Evolutionary conservation across 1,140 invertebrate genomes (phyloP), one percentile per base, ranked within the genome.

Genomic region (Hylyphantes graminicola): DNA sequence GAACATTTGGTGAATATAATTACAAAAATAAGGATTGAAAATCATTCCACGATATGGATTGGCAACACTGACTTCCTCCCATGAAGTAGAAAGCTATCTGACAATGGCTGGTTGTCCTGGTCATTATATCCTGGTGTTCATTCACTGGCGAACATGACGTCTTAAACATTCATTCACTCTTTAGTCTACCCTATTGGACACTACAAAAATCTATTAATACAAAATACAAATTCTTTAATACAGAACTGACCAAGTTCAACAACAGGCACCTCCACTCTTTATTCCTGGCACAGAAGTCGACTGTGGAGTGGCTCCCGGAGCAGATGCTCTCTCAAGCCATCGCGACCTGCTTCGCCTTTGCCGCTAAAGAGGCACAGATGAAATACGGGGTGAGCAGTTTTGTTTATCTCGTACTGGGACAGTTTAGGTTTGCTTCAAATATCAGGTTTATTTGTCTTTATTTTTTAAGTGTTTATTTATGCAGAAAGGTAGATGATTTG

Each of bases 371-470:
- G 15, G 86, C 86, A 13, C 54, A 53, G 55, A 55, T 59, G 17
- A 65, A 74, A 65, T 86, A 86, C 86, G 86, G 86, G 11, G 86
- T 86, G 86, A 64, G 86, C 57, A 53, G 4, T 19, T 50, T 53
- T 70, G 59, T 48, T 3, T 17, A 17, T 17, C 75, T 50, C 7
- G 72, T 13, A 6, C 6, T 76, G 2, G 68, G 3, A 15, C 1
- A 4, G n/a, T 76, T 5, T 15, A 8, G 19, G 17, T 74, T 17
- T 63, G 17, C 9, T 63, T 0, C 10, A 63, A n/a, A 63, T 63
- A 17, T 63, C 19, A 63, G 15, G 13, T 61, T 13, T 11, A 61
- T 15, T 7, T 61, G 13, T 61, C 7, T 6, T 61, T 13, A 61
- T 7, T 61, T 61, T 13, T 13, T 61, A 8, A 15, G 10, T 61